These are phyloP conservation scores for Sarotherodon lohbergeri DNA, from an alignment of 2,113 vertebrate species.

Conservation along the genomic window DNA sequence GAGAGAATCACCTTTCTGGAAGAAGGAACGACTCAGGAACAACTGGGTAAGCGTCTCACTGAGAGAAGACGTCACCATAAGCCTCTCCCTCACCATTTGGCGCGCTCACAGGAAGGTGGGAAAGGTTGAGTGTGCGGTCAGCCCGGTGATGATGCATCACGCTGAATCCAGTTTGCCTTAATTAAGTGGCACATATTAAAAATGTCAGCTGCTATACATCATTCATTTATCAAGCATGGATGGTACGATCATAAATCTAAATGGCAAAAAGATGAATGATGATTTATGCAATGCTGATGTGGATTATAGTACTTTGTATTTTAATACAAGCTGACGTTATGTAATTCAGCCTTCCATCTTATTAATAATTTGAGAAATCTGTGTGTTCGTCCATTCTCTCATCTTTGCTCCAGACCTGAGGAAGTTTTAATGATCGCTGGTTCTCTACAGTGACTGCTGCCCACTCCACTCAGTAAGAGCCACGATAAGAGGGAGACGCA, in stretches of 20 bases:
- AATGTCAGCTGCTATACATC: constrained; percentile 46
- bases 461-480: background rate
- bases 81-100: background rate
- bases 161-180: constrained; percentile 15
- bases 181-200: constrained; percentile 64
- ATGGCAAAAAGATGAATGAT: constrained; percentile 33
- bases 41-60: constrained; percentile 76
- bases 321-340: constrained; percentile 11
- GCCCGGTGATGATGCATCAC: constrained; percentile 6
- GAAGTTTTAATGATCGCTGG: background rate
- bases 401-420: background rate
- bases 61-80: background rate
- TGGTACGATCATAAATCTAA: constrained; percentile 14
- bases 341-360: background rate
- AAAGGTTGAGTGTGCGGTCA: constrained; percentile 1
- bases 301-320: background rate
- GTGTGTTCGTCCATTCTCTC: background rate
- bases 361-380: background rate
- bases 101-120: background rate
- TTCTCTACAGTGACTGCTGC: background rate
- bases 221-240: constrained; percentile 23
- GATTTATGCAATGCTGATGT: constrained; percentile 19
- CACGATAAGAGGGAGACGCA: background rate
- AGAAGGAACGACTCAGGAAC: constrained; percentile 86
- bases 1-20: constrained; percentile 94